phyloP scores from a whole-genome alignment of 2,888 invertebrate species.

The Drosophila nr. perissopoda region DNA sequence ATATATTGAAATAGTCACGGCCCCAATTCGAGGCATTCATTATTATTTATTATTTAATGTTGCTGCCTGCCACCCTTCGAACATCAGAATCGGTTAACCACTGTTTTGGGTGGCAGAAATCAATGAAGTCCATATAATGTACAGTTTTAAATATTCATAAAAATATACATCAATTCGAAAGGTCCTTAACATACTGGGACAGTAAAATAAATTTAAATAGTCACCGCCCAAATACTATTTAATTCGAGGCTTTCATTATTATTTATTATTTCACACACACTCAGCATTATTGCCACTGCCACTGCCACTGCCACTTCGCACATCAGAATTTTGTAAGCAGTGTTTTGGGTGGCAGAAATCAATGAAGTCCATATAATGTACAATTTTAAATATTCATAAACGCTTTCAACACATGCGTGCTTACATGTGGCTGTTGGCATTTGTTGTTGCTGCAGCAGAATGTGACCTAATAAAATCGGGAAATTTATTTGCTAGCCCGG shows the following conservation, averaged over 20 bases:
- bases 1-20: neutral
- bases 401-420: constrained; percentile 60
- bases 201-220: neutral
- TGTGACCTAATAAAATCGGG: constrained; percentile 41
- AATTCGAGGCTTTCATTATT: neutral
- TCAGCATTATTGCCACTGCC: neutral
- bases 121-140: too few species aligned
- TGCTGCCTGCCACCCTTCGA: neutral
- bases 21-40: neutral
- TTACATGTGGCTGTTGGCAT: neutral
- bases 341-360: constrained; percentile 7
- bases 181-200: neutral
- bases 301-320: neutral
- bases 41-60: neutral
- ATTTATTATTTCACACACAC: constrained; percentile 3
- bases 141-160: too few species aligned
- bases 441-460: constrained; percentile 6
- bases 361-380: constrained; percentile 28
- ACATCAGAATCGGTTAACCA: too few species aligned
- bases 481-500: constrained; percentile 41
- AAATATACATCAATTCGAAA: neutral
- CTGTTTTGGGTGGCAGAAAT: too few species aligned
- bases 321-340: neutral
- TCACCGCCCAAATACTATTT: neutral
- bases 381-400: constrained; percentile 54